These are phyloP conservation scores for Nomada fucata DNA, from an alignment of 2,888 invertebrate species.

Conservation along the genomic window DNA sequence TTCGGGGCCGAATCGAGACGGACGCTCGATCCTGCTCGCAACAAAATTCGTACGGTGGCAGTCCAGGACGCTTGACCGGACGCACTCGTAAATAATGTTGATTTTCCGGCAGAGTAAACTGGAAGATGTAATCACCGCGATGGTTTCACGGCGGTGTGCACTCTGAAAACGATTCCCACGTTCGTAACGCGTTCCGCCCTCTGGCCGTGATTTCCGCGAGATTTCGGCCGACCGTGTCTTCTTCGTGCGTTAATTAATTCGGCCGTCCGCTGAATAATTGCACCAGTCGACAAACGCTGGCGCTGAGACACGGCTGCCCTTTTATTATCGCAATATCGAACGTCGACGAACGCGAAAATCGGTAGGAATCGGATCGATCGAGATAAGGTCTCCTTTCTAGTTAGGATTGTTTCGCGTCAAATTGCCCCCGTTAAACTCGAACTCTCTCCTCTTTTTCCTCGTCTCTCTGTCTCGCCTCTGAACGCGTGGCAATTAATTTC, in stretches of 20 bases:
- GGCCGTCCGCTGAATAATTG: no score
- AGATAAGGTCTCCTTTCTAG: not conserved
- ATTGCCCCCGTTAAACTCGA: conserved; percentile 24
- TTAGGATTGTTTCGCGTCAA: conserved; percentile 26
- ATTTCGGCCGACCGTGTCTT: conserved; percentile 42
- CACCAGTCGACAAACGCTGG: no score
- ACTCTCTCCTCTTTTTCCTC: not conserved
- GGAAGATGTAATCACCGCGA: conserved; percentile 63
- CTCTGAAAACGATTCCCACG: conserved; percentile 71
- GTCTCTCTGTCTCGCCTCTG: not conserved
- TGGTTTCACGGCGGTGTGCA: conserved; percentile 69
- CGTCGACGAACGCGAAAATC: no score
- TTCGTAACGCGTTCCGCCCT: conserved; percentile 67
- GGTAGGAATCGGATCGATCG: no score
- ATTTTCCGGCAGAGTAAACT: conserved; percentile 71
- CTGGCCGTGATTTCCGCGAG: conserved; percentile 58
- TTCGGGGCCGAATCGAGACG: no score
- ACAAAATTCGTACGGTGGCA: not conserved
- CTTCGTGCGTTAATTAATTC: conserved; percentile 34
- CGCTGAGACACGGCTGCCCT: no score
- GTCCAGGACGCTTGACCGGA: conserved; percentile 31
- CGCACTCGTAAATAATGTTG: conserved; percentile 67
- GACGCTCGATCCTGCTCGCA: no score
- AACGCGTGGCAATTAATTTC: conserved; percentile 44
- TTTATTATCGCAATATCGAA: no score